A percentile compares a stretch with the other conserved stretches of the same genome.
phyloP scores from a whole-genome alignment of 2,113 vertebrate species.

The Nothobranchius furzeri region DNA sequence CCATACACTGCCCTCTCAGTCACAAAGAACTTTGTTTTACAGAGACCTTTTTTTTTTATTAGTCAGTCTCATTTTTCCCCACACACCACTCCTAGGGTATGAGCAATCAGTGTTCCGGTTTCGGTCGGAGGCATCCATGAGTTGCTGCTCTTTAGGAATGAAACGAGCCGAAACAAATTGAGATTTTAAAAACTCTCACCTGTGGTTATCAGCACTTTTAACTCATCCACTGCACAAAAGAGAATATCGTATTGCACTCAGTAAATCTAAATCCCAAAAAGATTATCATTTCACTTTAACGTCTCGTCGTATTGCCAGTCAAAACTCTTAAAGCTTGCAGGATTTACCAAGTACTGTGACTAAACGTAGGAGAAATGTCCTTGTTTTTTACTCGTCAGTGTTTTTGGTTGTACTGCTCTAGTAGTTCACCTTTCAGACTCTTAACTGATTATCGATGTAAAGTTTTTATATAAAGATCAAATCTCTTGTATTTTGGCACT shows the following conservation, averaged over 20 bases:
- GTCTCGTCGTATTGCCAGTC: conserved; percentile 11
- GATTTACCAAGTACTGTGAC: conserved; percentile 35
- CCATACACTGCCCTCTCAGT: conserved; percentile 34
- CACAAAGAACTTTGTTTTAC: conserved; percentile 48
- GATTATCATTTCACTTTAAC: background rate
- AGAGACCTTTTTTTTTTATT: background rate
- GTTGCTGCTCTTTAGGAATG: background rate
- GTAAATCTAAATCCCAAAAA: conserved; percentile 9
- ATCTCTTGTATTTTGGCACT: conserved; percentile 30
- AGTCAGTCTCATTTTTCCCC: background rate
- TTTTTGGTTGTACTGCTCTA: conserved; percentile 8
- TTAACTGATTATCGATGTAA: conserved; percentile 26
- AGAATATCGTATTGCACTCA: conserved; percentile 20
- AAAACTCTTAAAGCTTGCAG: conserved; percentile 7
- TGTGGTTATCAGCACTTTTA: conserved; percentile 28
- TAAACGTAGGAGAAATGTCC: conserved; percentile 9
- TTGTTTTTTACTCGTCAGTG: background rate
- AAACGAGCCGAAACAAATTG: background rate
- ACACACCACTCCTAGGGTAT: conserved; percentile 28
- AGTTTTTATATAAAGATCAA: conserved; percentile 23
- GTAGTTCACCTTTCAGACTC: conserved; percentile 29
- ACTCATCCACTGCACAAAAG: conserved; percentile 4
- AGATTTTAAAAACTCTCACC: background rate
- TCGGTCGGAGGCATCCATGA: background rate
- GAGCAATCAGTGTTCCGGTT: conserved; percentile 22